Evolutionary conservation across 2,888 invertebrate genomes (phyloP).

Genomic region (Piscicola geometra): DNA sequence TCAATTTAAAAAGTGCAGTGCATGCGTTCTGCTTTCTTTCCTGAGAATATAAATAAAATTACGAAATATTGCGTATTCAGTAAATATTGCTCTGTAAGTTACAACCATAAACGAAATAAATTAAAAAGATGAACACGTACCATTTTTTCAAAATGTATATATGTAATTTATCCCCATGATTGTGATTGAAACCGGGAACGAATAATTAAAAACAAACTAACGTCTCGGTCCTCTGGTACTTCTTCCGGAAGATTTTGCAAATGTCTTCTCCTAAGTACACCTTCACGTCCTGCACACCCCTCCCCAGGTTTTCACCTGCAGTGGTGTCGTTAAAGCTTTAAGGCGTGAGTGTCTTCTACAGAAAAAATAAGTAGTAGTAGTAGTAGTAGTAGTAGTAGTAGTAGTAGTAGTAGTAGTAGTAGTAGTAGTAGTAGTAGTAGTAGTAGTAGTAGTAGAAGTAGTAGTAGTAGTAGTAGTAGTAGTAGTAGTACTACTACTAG

Average conservation of each 20-base stretch:
- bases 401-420: conserved; percentile 13
- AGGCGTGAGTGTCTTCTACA: no score
- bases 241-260: conserved; percentile 79
- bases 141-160: no score
- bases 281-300: conserved; percentile 83
- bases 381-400: conserved; percentile 22
- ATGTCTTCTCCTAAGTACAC: conserved; percentile 85
- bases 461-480: conserved; percentile 11
- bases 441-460: conserved; percentile 17
- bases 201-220: conserved; percentile 46
- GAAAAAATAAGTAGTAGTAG: conserved; percentile 5
- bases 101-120: no score
- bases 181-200: not conserved
- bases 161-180: not conserved
- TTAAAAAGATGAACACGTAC: no score
- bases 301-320: conserved; percentile 73
- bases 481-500: not conserved
- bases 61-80: no score
- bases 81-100: no score
- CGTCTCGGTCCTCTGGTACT: conserved; percentile 73
- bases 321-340: not conserved
- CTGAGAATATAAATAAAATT: no score
- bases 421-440: conserved; percentile 11
- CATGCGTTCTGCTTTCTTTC: no score
- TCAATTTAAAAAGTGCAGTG: no score